Evolutionary conservation across 2,113 vertebrate genomes (phyloP).

Genomic region (Anhinga rufa): DNA sequence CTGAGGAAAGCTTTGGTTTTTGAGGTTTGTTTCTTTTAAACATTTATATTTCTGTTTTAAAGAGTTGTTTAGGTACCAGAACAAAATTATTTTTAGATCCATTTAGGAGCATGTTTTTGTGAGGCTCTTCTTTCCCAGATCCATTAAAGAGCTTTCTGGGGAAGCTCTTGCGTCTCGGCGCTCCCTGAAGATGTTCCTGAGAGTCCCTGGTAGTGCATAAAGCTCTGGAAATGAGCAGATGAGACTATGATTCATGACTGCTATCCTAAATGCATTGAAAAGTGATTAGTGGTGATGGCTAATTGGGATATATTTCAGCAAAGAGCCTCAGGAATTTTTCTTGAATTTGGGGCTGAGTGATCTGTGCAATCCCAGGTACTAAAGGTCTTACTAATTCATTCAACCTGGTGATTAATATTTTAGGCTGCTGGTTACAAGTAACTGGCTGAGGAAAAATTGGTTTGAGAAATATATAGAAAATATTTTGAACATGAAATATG

Average conservation of each 20-base stretch:
- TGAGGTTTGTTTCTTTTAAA: background rate
- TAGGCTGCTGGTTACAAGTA: background rate
- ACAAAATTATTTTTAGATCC: background rate
- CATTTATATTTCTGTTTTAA: background rate
- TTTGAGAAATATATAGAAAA: background rate
- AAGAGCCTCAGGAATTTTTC: background rate
- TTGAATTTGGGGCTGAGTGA: background rate
- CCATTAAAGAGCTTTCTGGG: slow-evolving; percentile 17
- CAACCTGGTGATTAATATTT: accelerated
- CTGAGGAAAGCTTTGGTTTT: background rate
- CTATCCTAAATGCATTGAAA: background rate
- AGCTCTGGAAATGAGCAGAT: background rate
- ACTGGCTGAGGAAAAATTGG: background rate
- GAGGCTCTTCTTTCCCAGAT: background rate
- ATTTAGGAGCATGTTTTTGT: background rate
- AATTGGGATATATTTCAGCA: background rate
- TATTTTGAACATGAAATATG: background rate
- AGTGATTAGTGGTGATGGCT: background rate
- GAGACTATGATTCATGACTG: background rate
- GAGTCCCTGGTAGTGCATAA: background rate
- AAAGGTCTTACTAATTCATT: accelerated
- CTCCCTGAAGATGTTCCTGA: background rate
- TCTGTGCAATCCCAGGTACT: background rate
- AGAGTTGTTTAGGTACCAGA: background rate
- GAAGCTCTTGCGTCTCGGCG: background rate